phyloP scores from a whole-genome alignment of 2,113 vertebrate species.

The Pogonocichla stellata region DNA sequence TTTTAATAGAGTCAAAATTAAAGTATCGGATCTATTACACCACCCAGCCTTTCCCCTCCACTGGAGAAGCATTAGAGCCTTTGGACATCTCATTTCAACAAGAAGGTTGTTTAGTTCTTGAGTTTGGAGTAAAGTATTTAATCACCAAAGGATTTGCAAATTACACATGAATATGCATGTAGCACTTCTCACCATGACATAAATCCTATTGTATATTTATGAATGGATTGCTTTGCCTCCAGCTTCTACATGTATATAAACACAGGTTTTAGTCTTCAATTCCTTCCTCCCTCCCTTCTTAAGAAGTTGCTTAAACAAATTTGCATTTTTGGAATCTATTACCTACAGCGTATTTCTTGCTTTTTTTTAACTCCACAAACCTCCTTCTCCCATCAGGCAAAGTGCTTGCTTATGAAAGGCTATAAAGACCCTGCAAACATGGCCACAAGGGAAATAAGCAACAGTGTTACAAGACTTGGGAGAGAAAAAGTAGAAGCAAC shows the following conservation, averaged over 20 bases:
- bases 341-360: background rate
- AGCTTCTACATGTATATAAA: conserved; percentile 50
- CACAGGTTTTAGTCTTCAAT: conserved; percentile 47
- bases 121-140: conserved; percentile 53
- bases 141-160: conserved; percentile 55
- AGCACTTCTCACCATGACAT: conserved; percentile 48
- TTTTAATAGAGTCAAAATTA: conserved; percentile 25
- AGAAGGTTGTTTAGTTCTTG: conserved; percentile 38
- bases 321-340: conserved; percentile 52
- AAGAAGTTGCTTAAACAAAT: conserved; percentile 55
- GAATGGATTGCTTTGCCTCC: conserved; percentile 52
- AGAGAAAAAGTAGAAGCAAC: background rate
- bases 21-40: conserved; percentile 31
- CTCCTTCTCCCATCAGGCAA: background rate
- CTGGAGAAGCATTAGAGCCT: background rate
- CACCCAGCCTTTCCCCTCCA: conserved; percentile 9
- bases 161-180: conserved; percentile 59
- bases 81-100: conserved; percentile 57
- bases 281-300: conserved; percentile 35
- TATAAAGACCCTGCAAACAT: background rate
- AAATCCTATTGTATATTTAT: conserved; percentile 60
- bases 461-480: background rate
- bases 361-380: background rate
- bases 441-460: background rate
- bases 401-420: background rate